Conservation (phyloP, 1,140 invertebrate genomes). For the Littorina saxatilis region DNA sequence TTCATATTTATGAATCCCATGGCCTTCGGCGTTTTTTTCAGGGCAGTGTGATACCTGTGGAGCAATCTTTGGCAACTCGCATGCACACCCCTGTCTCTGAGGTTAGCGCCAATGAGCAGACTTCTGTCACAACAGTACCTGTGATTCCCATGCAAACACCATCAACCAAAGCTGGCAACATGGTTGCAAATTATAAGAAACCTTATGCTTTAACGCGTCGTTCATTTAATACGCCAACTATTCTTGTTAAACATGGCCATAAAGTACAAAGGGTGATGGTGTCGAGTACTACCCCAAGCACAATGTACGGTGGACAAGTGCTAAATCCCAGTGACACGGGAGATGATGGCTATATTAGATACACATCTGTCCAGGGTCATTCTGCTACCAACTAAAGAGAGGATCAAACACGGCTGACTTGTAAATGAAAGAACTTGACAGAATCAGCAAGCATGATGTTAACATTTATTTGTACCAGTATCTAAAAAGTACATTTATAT, state of each 20-base stretch:
- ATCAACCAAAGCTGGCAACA: slow-evolving; percentile 50
- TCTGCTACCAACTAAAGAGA: slow-evolving; percentile 31
- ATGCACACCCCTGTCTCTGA: slow-evolving; percentile 53
- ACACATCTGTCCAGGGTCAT: slow-evolving; percentile 40
- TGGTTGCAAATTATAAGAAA: slow-evolving; percentile 60
- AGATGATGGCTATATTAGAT: slow-evolving; percentile 49
- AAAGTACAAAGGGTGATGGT: slow-evolving; percentile 67
- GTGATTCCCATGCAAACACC: slow-evolving; percentile 56
- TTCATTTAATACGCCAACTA: slow-evolving; percentile 61
- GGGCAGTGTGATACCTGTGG: slow-evolving; percentile 59
- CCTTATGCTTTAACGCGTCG: slow-evolving; percentile 57
- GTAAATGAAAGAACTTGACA: too few relatives aligned
- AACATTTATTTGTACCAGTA: too few relatives aligned
- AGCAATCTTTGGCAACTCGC: slow-evolving; percentile 55
- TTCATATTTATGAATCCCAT: background rate
- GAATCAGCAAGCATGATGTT: background rate
- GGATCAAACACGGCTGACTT: too few relatives aligned
- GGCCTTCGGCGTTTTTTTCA: slow-evolving; percentile 48
- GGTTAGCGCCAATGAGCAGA: slow-evolving; percentile 47
- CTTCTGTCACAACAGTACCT: slow-evolving; percentile 51
- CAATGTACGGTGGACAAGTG: slow-evolving; percentile 49
- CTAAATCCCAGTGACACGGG: slow-evolving; percentile 49
- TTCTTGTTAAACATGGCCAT: slow-evolving; percentile 66
- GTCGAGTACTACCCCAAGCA: slow-evolving; percentile 47
- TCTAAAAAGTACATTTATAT: too few relatives aligned